phyloP scores from a whole-genome alignment of 2,888 invertebrate genomes.

The Rhagonycha lutea region DNA sequence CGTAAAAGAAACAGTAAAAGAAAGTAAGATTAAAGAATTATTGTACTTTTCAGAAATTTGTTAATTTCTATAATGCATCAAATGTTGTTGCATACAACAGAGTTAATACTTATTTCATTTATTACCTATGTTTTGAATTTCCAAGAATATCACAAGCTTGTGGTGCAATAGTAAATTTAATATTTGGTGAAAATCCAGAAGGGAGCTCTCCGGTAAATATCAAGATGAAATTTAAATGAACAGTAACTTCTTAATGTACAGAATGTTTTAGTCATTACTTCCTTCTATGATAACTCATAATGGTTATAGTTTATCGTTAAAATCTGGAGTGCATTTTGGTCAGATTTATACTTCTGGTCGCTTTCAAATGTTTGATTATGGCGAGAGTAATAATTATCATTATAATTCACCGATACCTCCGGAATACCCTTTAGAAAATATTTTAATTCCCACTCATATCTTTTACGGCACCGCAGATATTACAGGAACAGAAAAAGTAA shows the following conservation, averaged over 20 bases:
- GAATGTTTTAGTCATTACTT: not conserved
- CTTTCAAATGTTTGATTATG: not conserved
- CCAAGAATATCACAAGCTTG: not conserved
- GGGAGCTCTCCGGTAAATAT: not conserved
- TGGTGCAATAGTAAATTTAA: not conserved
- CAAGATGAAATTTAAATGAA: not conserved
- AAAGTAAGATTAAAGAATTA: not conserved
- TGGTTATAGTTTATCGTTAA: not conserved
- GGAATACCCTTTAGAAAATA: not conserved
- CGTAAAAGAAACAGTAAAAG: not conserved
- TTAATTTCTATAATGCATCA: not conserved
- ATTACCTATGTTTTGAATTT: not conserved
- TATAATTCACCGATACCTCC: not conserved
- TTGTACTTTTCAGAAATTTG: not conserved
- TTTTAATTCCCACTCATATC: not conserved
- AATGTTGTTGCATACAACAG: not conserved
- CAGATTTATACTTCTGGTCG: not conserved
- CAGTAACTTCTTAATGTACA: not conserved
- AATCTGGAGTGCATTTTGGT: not conserved
- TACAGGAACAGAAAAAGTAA: not conserved
- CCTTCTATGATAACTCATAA: not conserved
- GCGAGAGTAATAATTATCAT: not conserved
- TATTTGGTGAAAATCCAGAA: not conserved
- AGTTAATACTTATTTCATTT: fast-evolving
- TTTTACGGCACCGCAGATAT: not conserved